Base-by-base conservation (phyloP, 2,113 vertebrate genomes). In the Ranitomeya variabilis region DNA sequence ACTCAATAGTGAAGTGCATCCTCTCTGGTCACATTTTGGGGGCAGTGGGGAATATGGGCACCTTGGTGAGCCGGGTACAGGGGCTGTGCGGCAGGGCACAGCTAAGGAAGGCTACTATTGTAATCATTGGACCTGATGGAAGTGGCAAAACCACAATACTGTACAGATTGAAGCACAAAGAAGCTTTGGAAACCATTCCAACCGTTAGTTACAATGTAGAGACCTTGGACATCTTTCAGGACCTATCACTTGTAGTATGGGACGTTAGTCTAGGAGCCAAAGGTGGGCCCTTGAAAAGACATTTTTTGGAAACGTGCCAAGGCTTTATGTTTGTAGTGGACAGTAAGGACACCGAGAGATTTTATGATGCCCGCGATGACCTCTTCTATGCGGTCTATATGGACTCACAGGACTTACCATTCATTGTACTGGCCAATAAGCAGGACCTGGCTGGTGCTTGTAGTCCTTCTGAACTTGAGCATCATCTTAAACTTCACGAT, bases 371-470 rank as follows among this genome's bases (percentile, higher is more conserved):
- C 19, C 57, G 54, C 4, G 85, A 86, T 7, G 19, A 37, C 15
- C 57, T 86, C 12, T 8, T 7, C 31, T 19, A 26, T 51, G 1
- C 19, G 0, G 9, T 76, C 1, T 0, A 31, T 37, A 26, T 10
- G 12, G 51, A 57, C 7, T 51, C 13, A 7, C 2, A 5, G 12
- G 16, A 15, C 31, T 19, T 77, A 18, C 85, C 85, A n/a, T 60
- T 86, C 26, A 76, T 86, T 62, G 85, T 77, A 51, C 57, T 86
- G 23, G 71, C 71, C 71, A 86, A 86, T 12, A 86, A 85, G 54
- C 83, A 86, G 23, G 73, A 86, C 77, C 54, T 86, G 6, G 55
- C 62, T 13, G 85, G 73, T 2, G 85, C 85, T 51, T 59, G 69
- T 60, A 77, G 71, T 12, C 73, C 73, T 37, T 13, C 85, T 4